A percentile compares a stretch with the other conserved stretches of the same genome.
Conservation (phyloP, 2,113 vertebrate genomes). For the Oryctolagus cuniculus region DNA sequence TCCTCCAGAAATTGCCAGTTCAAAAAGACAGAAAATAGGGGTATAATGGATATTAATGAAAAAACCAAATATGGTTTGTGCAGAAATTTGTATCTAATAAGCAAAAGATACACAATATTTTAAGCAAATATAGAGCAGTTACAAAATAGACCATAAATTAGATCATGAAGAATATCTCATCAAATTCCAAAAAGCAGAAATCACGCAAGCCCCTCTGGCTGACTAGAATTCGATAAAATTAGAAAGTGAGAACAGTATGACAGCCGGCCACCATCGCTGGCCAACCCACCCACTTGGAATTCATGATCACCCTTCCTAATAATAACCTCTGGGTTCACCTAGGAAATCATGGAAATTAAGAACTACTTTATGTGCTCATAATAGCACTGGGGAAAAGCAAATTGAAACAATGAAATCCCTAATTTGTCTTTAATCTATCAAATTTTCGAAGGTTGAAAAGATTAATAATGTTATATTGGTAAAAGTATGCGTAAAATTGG, state of each 20-base stretch:
- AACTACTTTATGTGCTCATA: conserved; percentile 38
- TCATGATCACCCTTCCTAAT: neutral
- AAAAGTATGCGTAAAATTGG: neutral
- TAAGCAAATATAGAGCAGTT: neutral
- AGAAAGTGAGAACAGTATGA: conserved; percentile 52
- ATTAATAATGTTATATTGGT: neutral
- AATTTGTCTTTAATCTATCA: conserved; percentile 11
- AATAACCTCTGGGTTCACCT: neutral
- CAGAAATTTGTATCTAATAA: conserved; percentile 42
- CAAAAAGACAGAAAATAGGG: neutral
- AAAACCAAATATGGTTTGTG: neutral
- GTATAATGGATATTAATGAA: neutral
- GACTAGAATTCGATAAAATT: conserved; percentile 61
- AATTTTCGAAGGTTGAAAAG: conserved; percentile 21
- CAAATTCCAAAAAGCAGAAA: conserved; percentile 57
- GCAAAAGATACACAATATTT: conserved; percentile 43
- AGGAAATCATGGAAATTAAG: conserved; percentile 41
- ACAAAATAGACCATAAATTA: conserved; percentile 54
- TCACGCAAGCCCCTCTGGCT: neutral
- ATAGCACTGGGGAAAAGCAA: conserved; percentile 24
- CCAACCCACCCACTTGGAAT: neutral
- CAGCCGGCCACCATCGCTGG: neutral
- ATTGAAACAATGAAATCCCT: conserved; percentile 34
- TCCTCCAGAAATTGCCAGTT: conserved; percentile 5
- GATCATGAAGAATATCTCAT: conserved; percentile 49